phyloP scores from a whole-genome alignment of 2,888 invertebrate species.

The Caenorhabditis macrosperma region DNA sequence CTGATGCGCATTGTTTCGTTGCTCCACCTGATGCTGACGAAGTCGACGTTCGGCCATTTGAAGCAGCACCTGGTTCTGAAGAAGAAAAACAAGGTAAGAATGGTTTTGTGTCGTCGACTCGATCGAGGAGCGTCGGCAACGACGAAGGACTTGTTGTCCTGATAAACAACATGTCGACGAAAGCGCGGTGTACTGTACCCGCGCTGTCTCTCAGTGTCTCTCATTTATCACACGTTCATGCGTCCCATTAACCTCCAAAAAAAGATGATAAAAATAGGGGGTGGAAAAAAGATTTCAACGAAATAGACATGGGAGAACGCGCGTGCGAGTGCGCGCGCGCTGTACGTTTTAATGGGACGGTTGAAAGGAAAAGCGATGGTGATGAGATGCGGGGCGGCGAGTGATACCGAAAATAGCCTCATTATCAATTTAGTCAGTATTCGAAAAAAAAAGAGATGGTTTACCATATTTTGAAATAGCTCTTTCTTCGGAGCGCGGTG shows the following conservation, averaged over 20 bases:
- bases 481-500: too few relatives aligned
- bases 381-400: neutral
- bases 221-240: too few relatives aligned
- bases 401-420: too few relatives aligned
- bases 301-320: conserved; percentile 15
- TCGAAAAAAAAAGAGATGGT: too few relatives aligned
- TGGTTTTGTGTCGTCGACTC: too few relatives aligned
- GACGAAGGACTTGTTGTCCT: too few relatives aligned
- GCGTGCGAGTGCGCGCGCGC: neutral
- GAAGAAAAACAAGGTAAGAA: neutral
- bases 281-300: conserved; percentile 14
- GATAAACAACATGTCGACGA: too few relatives aligned
- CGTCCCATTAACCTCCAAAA: neutral
- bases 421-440: too few relatives aligned
- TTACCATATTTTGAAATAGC: too few relatives aligned
- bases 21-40: conserved; percentile 8
- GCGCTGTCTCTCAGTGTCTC: too few relatives aligned
- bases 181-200: too few relatives aligned
- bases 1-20: conserved; percentile 29
- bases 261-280: neutral
- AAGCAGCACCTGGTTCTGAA: neutral
- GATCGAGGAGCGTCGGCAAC: too few relatives aligned
- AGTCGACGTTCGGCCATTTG: conserved; percentile 20
- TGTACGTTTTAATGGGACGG: conserved; percentile 19
- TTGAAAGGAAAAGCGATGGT: neutral